A percentile compares a stretch with the other conserved stretches of the same genome.
Conservation (phyloP, 2,797 vertebrate genomes). For the Acestrorhynchus altus region DNA sequence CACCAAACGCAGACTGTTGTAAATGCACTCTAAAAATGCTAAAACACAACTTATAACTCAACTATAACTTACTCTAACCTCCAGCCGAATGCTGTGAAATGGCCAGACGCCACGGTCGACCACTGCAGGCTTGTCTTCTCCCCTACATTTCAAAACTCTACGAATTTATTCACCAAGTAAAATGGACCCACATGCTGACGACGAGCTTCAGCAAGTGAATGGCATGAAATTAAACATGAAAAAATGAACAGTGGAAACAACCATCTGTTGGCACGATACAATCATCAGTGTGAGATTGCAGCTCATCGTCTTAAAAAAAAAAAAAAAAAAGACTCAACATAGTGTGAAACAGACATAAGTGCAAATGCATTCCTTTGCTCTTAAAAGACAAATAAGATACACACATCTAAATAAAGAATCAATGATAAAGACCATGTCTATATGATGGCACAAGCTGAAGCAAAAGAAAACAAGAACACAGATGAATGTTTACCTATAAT, state of each 20-base stretch:
- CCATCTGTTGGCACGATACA: conserved; percentile 39
- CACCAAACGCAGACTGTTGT: conserved; percentile 25
- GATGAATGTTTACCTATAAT: conserved; percentile 54
- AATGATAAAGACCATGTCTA: conserved; percentile 71
- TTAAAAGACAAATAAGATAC: conserved; percentile 61
- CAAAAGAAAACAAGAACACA: conserved; percentile 64
- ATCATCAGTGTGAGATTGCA: conserved; percentile 20
- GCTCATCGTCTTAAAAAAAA: conserved; percentile 7
- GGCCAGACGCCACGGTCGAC: not conserved
- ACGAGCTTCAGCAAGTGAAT: conserved; percentile 9
- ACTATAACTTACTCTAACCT: not conserved
- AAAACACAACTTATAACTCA: conserved; percentile 14
- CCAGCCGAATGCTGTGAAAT: not conserved
- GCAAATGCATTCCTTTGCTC: conserved; percentile 71
- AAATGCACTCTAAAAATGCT: conserved; percentile 39
- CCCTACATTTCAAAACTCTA: not conserved
- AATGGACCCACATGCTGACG: conserved; percentile 18
- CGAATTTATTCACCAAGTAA: not conserved
- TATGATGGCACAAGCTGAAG: conserved; percentile 73
- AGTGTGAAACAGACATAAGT: conserved; percentile 61
- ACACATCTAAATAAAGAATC: conserved; percentile 70
- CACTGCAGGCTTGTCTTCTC: not conserved
- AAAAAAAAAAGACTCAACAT: conserved; percentile 15
- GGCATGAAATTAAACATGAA: not conserved
- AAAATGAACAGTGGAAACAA: not conserved